phyloP scores from a whole-genome alignment of 2,113 vertebrate species.

The Gyps fulvus region DNA sequence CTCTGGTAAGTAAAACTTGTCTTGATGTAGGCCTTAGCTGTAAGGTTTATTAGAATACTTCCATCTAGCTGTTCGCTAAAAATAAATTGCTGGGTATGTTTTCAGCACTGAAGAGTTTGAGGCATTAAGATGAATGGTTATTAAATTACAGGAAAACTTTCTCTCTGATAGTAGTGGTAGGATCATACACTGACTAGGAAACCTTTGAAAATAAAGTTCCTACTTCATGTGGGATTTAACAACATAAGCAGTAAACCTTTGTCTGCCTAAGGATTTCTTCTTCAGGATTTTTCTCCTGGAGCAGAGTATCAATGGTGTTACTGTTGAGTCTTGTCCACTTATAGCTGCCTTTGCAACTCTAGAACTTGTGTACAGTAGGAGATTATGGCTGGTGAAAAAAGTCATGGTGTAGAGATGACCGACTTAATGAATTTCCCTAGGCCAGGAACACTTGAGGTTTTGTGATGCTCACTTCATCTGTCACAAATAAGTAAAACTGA shows the following conservation, averaged over 20 bases:
- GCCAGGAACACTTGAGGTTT: background rate
- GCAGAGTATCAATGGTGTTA: background rate
- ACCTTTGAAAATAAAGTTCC: background rate
- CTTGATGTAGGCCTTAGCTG: background rate
- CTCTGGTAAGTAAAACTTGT: slow-evolving; percentile 77
- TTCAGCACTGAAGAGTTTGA: background rate
- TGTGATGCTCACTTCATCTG: background rate
- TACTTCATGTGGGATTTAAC: background rate
- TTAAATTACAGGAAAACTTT: background rate
- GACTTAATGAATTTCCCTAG: background rate
- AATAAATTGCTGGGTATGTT: background rate
- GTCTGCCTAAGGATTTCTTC: background rate
- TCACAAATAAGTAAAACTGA: background rate
- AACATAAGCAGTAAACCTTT: background rate
- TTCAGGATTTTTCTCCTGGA: background rate
- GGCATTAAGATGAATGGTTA: background rate
- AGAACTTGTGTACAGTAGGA: background rate
- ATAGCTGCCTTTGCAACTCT: background rate
- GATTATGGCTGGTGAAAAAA: background rate
- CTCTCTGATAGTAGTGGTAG: background rate
- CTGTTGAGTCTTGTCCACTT: background rate
- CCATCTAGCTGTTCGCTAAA: background rate
- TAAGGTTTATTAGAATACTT: background rate
- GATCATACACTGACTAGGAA: background rate
- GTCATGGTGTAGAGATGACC: background rate